phyloP scores from a whole-genome alignment of 2,113 vertebrate species.

The Phoxinus phoxinus region DNA sequence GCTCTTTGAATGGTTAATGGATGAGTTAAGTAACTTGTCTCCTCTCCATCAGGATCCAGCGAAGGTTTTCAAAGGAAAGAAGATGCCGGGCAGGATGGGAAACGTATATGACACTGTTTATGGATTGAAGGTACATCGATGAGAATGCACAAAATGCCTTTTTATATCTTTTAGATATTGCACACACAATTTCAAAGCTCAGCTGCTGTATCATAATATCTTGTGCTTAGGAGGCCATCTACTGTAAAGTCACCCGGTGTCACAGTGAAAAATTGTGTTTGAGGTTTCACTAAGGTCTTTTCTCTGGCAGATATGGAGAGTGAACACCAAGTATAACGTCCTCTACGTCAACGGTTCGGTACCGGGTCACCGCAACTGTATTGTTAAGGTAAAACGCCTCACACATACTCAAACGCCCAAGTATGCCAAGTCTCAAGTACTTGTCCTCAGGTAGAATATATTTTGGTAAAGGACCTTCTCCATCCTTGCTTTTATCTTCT shows the following conservation, averaged over 20 bases:
- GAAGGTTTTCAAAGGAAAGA: slow-evolving; percentile 92
- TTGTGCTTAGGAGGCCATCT: not conserved
- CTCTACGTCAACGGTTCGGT: slow-evolving; percentile 92
- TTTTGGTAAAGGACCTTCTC: not conserved
- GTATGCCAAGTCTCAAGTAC: not conserved
- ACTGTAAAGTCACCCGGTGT: not conserved
- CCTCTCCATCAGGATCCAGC: slow-evolving; percentile 78
- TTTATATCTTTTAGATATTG: not conserved
- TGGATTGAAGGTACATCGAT: slow-evolving; percentile 84
- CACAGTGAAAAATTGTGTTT: not conserved
- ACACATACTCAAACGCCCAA: slow-evolving; percentile 2
- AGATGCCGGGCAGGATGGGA: slow-evolving; percentile 94
- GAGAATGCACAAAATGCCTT: not conserved
- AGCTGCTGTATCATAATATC: not conserved
- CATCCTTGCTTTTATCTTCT: not conserved
- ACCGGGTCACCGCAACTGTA: slow-evolving; percentile 91
- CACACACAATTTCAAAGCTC: not conserved
- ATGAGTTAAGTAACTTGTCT: slow-evolving; percentile 8
- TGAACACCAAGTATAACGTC: slow-evolving; percentile 90
- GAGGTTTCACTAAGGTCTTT: not conserved
- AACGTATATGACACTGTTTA: slow-evolving; percentile 80
- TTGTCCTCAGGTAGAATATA: not conserved
- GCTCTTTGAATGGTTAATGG: slow-evolving; percentile 29
- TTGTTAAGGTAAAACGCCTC: slow-evolving; percentile 87
- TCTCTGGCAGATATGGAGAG: slow-evolving; percentile 88